These are phyloP conservation scores for Alectura lathami DNA, from an alignment of 2,113 vertebrate species.

Conservation along the genomic window DNA sequence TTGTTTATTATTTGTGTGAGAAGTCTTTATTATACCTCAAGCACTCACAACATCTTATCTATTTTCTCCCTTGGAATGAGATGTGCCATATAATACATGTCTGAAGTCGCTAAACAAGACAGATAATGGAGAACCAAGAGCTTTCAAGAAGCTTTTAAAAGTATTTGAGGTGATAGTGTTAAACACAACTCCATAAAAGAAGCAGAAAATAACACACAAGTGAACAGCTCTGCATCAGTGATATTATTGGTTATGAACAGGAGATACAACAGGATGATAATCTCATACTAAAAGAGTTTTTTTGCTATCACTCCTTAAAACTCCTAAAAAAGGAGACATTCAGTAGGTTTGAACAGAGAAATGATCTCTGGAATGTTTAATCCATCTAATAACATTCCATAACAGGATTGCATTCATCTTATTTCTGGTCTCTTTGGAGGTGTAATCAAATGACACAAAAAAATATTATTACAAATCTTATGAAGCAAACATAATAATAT, in stretches of 20 bases:
- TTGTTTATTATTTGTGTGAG: conserved; percentile 76
- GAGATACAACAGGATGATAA: neutral
- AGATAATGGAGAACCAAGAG: conserved; percentile 3
- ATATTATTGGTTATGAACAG: neutral
- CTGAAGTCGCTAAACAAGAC: conserved; percentile 39
- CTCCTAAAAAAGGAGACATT: neutral
- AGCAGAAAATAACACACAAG: neutral
- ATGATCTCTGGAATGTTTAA: neutral
- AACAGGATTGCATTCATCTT: neutral
- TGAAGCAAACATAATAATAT: neutral
- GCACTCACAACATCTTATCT: conserved; percentile 52
- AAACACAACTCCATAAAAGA: conserved; percentile 18
- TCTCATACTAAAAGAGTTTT: neutral
- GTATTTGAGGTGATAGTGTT: conserved; percentile 30
- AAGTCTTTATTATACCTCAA: conserved; percentile 77
- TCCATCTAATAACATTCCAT: neutral
- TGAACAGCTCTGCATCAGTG: neutral
- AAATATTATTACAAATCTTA: neutral
- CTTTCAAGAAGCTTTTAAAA: conserved; percentile 50
- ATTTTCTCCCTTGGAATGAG: conserved; percentile 25
- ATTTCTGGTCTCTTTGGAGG: neutral
- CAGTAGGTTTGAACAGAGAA: neutral
- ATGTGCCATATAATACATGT: neutral
- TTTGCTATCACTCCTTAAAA: neutral
- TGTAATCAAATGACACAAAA: neutral